Evolutionary conservation across 2,797 vertebrate species (phyloP), one percentile per base, ranked within the genome.

Genomic region (Cygnus olor): DNA sequence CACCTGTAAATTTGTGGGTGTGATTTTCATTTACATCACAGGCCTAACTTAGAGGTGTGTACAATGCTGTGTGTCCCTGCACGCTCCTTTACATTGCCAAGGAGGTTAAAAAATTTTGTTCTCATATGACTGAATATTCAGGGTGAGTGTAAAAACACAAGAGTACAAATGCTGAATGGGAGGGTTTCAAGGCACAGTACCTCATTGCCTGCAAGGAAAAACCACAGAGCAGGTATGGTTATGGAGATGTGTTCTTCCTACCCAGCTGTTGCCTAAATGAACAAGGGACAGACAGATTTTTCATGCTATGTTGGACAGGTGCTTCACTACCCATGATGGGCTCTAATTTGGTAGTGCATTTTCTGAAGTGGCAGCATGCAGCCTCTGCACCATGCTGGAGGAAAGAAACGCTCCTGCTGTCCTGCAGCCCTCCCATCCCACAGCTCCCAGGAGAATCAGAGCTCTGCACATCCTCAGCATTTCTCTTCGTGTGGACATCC

Each of bases 261-360:
- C 14, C 38, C 14, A 42, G n/a, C 49, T 66, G 19, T 4, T 60
- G 10, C 19, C 45, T 47, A 15, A 38, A 90, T 60, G 64, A 64
- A 19, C 34, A 36, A 51, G 15, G 10, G 34, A 25, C 28, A 85
- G 34, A 22, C 32, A 79, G 30, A 54, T 49, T 65, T 66, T 79
- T 56, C 17, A 14, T 20, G 19, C 19, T 44, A 42, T 11, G 22
- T 74, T 30, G 57, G 53, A 71, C 30, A 88, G 36, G 53, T 13
- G 17, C n/a, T 38, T 74, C 0, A 0, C 38, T 49, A 25, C 24
- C 12, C 25, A 53, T 2, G 1, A 60, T 68, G 21, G 30, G 30
- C 24, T 76, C 6, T 16, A 16, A 64, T 56, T 40, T 49, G 51
- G 14, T 58, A 19, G 34, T 81, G 24, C 7, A 9, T n/a, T 69